phyloP scores from a whole-genome alignment of 2,888 invertebrate genomes.

The Agrilus biguttatus region DNA sequence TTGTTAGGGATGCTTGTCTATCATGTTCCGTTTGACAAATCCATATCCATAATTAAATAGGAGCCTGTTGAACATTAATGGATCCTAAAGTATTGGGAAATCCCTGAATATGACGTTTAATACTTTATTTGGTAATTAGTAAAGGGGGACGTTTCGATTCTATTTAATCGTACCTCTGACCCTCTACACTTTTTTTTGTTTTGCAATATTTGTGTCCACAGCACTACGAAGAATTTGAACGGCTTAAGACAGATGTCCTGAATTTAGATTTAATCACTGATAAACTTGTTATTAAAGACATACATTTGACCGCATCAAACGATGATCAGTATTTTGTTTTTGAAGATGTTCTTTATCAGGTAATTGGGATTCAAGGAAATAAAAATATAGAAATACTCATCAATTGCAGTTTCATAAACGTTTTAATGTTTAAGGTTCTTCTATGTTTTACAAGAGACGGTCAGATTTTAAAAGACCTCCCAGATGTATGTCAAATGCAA shows the following conservation, averaged over 20 bases:
- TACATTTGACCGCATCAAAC: slow-evolving; percentile 89
- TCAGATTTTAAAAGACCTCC: slow-evolving; percentile 59
- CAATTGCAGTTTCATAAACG: background rate
- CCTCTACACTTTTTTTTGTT: background rate
- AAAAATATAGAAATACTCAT: background rate
- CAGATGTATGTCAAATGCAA: slow-evolving; percentile 49
- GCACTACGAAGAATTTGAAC: slow-evolving; percentile 63
- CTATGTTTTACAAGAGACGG: slow-evolving; percentile 84
- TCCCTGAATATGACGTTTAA: no score
- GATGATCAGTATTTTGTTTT: slow-evolving; percentile 98
- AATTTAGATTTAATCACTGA: slow-evolving; percentile 88
- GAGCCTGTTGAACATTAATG: no score
- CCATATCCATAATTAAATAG: no score
- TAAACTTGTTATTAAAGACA: slow-evolving; percentile 88
- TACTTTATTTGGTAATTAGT: no score
- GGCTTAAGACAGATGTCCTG: slow-evolving; percentile 66
- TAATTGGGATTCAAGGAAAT: slow-evolving; percentile 20
- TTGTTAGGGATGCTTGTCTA: no score
- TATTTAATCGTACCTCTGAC: no score
- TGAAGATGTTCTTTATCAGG: slow-evolving; percentile 89
- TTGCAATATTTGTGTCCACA: slow-evolving; percentile 23
- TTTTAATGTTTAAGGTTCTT: slow-evolving; percentile 45
- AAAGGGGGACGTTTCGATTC: no score
- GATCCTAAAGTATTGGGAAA: no score
- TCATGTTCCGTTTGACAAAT: no score